Evolutionary conservation across 1,140 invertebrate species (phyloP).

Genomic region (Venturia canescens): DNA sequence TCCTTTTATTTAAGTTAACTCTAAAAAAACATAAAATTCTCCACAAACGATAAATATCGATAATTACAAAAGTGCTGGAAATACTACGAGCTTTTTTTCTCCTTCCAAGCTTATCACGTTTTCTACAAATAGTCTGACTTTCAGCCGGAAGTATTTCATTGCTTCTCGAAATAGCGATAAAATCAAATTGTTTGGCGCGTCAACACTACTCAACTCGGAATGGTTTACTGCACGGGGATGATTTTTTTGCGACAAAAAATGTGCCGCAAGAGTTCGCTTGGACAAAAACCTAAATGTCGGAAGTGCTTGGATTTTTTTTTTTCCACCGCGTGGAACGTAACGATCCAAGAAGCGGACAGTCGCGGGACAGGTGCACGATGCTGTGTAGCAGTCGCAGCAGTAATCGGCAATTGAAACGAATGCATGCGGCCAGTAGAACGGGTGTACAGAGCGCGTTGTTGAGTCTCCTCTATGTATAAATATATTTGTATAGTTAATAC

Average conservation of each 20-base stretch:
- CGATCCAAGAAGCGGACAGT: constrained; percentile 7
- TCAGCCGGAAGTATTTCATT: not conserved
- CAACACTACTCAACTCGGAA: not conserved
- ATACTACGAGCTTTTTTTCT: no score
- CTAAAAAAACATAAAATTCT: no score
- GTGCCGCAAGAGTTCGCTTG: not conserved
- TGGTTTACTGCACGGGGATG: not conserved
- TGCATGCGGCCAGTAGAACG: constrained; percentile 8
- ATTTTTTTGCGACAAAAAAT: constrained; percentile 10
- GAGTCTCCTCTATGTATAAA: not conserved
- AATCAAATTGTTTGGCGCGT: constrained; percentile 9
- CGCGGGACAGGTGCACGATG: constrained; percentile 35
- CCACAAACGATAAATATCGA: not conserved
- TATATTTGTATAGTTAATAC: not conserved
- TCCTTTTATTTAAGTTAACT: no score
- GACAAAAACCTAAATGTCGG: constrained; percentile 40
- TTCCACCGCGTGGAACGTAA: constrained; percentile 32
- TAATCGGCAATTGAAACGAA: constrained; percentile 36
- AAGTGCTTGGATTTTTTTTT: constrained; percentile 7
- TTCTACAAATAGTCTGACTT: no score
- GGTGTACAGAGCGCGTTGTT: not conserved
- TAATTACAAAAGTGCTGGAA: not conserved
- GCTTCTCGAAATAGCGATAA: not conserved
- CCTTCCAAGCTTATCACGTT: no score
- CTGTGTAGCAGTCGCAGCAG: not conserved